Conservation (phyloP, 2,797 vertebrate species). For the Onychomys arenicola region DNA sequence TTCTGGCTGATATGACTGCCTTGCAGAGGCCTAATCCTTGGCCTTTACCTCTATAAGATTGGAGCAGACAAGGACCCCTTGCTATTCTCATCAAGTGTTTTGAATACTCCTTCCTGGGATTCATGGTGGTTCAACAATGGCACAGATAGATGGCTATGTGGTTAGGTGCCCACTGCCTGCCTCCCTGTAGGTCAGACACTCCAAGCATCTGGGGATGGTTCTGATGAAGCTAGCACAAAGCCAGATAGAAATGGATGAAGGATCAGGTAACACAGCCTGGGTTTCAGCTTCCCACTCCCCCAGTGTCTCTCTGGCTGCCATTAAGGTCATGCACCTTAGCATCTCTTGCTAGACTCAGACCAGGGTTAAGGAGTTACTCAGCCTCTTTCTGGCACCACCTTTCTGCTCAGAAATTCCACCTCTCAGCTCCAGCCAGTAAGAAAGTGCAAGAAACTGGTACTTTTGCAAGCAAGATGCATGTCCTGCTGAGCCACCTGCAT, state of each 20-base stretch:
- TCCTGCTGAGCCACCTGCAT: fast-evolving
- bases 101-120: not conserved
- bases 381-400: not conserved
- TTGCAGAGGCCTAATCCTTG: not conserved
- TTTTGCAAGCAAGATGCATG: not conserved
- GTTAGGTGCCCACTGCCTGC: not conserved
- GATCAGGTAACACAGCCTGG: not conserved
- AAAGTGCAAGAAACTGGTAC: not conserved
- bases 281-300: not conserved
- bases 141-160: not conserved
- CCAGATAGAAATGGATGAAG: no score
- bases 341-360: not conserved
- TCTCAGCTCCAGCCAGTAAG: not conserved
- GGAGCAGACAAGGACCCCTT: not conserved
- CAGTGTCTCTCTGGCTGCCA: no score
- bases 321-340: not conserved
- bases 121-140: not conserved
- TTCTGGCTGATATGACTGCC: not conserved
- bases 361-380: not conserved
- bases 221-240: not conserved
- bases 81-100: not conserved
- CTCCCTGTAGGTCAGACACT: not conserved
- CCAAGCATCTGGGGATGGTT: no score
- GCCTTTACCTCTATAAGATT: not conserved
- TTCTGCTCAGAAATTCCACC: not conserved